Evolutionary conservation across 2,797 vertebrate species (phyloP).

Genomic region (Phrynocephalus guinanensis): DNA sequence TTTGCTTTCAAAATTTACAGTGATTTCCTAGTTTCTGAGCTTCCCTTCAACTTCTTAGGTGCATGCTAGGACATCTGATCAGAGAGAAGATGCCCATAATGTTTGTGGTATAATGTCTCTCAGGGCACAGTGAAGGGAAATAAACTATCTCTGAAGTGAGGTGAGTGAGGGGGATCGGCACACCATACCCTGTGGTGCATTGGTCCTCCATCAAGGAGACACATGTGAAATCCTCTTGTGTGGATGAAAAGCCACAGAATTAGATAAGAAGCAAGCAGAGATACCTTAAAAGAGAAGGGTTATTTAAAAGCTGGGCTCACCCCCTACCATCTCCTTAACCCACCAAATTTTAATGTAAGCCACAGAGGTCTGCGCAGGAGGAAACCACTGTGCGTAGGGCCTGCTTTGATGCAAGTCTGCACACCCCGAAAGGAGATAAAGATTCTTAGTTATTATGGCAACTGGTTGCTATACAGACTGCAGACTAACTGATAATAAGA

Average conservation of each 20-base stretch:
- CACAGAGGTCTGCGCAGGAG: not conserved
- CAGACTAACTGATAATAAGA: slow-evolving; percentile 9
- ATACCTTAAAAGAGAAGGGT: not conserved
- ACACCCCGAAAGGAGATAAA: not conserved
- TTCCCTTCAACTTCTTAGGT: no score
- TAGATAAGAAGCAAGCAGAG: not conserved
- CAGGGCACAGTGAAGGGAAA: not conserved
- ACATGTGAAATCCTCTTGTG: not conserved
- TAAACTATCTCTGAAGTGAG: no score
- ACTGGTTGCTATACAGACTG: not conserved
- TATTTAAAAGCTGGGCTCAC: not conserved
- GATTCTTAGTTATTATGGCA: not conserved
- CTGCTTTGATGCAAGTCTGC: not conserved
- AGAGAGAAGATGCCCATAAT: no score
- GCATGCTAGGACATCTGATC: no score
- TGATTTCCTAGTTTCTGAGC: no score
- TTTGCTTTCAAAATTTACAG: not conserved
- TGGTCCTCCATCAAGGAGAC: not conserved
- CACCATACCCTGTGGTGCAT: no score
- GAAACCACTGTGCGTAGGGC: not conserved
- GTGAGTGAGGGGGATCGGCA: no score
- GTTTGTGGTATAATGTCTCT: no score
- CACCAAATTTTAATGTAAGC: not conserved
- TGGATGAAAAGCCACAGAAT: not conserved
- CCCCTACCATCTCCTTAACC: not conserved